Evolutionary conservation across 2,113 vertebrate species (phyloP).

Genomic region (Tupaia chinensis): DNA sequence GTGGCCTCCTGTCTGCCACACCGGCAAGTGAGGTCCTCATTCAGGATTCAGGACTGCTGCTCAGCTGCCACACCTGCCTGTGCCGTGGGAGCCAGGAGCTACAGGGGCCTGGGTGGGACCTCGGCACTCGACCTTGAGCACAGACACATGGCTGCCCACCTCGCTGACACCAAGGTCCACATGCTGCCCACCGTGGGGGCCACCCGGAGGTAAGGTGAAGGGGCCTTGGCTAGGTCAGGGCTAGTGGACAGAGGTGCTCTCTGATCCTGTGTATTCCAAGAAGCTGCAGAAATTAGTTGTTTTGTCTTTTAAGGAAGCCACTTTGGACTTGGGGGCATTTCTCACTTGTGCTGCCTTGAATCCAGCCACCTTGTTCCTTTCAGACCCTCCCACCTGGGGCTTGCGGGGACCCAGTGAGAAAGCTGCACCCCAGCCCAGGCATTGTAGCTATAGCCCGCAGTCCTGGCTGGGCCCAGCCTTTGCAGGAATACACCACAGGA

Average conservation of each 20-base stretch:
- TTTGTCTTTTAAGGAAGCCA: neutral
- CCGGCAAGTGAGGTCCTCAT: neutral
- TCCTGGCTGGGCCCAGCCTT: no score
- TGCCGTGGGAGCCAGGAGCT: rapidly evolving
- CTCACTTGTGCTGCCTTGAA: neutral
- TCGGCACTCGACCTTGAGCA: neutral
- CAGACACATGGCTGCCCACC: neutral
- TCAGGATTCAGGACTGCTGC: neutral
- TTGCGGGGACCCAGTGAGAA: neutral
- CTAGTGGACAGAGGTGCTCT: no score
- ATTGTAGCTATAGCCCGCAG: neutral
- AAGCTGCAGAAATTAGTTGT: neutral
- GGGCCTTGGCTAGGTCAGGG: neutral
- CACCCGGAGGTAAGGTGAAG: conserved; percentile 6
- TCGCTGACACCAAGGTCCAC: neutral
- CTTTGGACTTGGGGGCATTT: neutral
- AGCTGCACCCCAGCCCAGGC: neutral
- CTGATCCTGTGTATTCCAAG: rapidly evolving
- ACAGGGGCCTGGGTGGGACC: neutral
- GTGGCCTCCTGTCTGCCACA: neutral
- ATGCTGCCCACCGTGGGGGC: neutral
- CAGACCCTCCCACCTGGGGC: neutral
- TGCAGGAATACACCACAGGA: no score
- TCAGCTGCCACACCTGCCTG: rapidly evolving
- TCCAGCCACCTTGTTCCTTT: neutral